Base-by-base conservation (phyloP, 2,113 vertebrate genomes). In the Agelaius tricolor region DNA sequence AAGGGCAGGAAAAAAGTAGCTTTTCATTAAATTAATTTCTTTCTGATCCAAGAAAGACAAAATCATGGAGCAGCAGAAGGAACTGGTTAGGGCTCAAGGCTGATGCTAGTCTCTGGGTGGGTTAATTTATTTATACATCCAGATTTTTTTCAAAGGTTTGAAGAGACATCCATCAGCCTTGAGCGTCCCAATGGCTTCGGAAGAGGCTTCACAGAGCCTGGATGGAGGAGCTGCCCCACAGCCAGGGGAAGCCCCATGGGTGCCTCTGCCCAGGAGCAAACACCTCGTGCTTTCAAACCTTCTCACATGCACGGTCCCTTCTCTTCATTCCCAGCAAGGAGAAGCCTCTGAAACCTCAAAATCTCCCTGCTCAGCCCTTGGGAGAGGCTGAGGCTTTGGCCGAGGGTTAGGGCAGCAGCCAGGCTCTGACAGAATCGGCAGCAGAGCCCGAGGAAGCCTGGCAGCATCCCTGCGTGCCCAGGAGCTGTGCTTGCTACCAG, bases 261-360 rank as follows among this genome's bases (percentile, higher is more conserved):
- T 49, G 39, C 30, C 43, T 49, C 49, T 57, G 63, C 61, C 75
- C 59, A 4, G 52, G 37, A 72, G 26, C 33, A 28, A 67, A 23
- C 0, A 0, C 4, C 27, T 18, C 14, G 0, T 13, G 16, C 49
- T 61, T 71, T 37, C 66, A 51, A 23, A 7, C 4, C 46, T 52
- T 41, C 73, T 37, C 26, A 78, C 37, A 0, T 7, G 17, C 39
- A 19, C 23, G 0, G 5, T 68, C 21, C 44, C 28, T 21, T 6
- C 35, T 87, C 58, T 41, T 88, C 31, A 20, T 31, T 52, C 63
- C 19, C 35, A 33, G 79, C 66, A 17, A 51, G 41, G 9, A 68
- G 35, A 83, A 71, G 31, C 57, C 69, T 43, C 65, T 62, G 77
- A n/a, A 37, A 52, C 52, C 69, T 59, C 88, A 9, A 58, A 54